Evolutionary conservation across 2,797 vertebrate genomes (phyloP).

Genomic region (Cheracebus regulus): DNA sequence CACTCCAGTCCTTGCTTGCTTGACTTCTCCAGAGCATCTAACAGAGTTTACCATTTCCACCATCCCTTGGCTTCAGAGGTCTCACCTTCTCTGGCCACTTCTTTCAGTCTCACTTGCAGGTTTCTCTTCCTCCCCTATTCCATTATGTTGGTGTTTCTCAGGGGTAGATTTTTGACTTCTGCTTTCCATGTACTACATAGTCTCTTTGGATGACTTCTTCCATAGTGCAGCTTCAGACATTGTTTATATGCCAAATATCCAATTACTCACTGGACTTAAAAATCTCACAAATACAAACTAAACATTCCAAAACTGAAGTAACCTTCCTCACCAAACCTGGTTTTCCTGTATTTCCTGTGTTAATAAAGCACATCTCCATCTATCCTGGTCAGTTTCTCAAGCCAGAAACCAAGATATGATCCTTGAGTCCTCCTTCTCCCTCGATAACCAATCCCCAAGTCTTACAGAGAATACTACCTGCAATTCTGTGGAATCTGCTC

Average conservation of each 20-base stretch:
- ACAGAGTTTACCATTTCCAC: neutral
- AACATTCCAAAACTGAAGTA: neutral
- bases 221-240: neutral
- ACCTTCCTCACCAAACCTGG: neutral
- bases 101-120: neutral
- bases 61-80: neutral
- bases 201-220: neutral
- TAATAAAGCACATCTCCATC: neutral
- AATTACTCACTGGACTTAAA: neutral
- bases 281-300: neutral
- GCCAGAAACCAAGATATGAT: neutral
- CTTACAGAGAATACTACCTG: neutral
- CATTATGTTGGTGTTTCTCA: neutral
- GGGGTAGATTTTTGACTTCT: neutral
- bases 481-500: neutral
- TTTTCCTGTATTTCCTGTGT: neutral
- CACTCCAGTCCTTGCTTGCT: neutral
- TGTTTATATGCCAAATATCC: neutral
- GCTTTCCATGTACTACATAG: neutral
- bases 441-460: neutral
- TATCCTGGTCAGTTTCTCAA: neutral
- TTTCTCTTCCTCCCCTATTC: neutral
- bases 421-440: neutral
- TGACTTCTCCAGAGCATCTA: neutral
- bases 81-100: neutral